phyloP scores from a whole-genome alignment of 37 sponge, comb jelly and placozoan species.

The Halisarca cf. caerulea region DNA sequence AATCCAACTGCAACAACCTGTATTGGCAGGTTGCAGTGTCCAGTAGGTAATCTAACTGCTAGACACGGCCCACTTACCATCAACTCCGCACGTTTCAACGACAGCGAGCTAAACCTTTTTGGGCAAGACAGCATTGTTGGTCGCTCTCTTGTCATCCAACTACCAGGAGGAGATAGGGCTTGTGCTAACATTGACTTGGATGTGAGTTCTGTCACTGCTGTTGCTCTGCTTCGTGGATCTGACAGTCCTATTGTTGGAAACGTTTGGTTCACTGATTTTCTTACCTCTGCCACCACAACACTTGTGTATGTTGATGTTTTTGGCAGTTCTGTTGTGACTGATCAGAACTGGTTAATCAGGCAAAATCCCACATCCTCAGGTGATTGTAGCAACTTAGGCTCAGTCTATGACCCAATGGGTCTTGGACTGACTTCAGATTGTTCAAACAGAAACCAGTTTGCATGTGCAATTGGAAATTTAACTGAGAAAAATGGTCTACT shows the following conservation, averaged over 20 bases:
- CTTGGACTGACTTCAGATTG: slow-evolving; percentile 25
- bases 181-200: slow-evolving; percentile 79
- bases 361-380: not conserved
- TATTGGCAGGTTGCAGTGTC: slow-evolving; percentile 20
- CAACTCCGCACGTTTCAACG: not conserved
- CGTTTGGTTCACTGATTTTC: slow-evolving; percentile 42
- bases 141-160: slow-evolving; percentile 60
- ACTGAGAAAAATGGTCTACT: slow-evolving; percentile 50
- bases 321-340: not conserved
- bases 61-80: slow-evolving; percentile 38
- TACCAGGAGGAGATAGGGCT: slow-evolving; percentile 6
- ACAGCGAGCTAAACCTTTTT: slow-evolving; percentile 37
- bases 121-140: slow-evolving; percentile 67
- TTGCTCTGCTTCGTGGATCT: slow-evolving; percentile 47
- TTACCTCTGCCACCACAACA: not conserved
- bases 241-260: slow-evolving; percentile 32
- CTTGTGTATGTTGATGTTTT: slow-evolving; percentile 43
- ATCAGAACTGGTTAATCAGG: slow-evolving; percentile 8
- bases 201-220: not conserved
- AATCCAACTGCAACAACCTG: slow-evolving; percentile 49
- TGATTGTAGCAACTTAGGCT: slow-evolving; percentile 25
- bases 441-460: not conserved
- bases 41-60: slow-evolving; percentile 76
- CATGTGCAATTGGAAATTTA: slow-evolving; percentile 76
- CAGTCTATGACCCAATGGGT: slow-evolving; percentile 49